Evolutionary conservation across 2,888 invertebrate genomes (phyloP), one percentile per base, ranked within the genome.

Genomic region (Metellina segmentata): DNA sequence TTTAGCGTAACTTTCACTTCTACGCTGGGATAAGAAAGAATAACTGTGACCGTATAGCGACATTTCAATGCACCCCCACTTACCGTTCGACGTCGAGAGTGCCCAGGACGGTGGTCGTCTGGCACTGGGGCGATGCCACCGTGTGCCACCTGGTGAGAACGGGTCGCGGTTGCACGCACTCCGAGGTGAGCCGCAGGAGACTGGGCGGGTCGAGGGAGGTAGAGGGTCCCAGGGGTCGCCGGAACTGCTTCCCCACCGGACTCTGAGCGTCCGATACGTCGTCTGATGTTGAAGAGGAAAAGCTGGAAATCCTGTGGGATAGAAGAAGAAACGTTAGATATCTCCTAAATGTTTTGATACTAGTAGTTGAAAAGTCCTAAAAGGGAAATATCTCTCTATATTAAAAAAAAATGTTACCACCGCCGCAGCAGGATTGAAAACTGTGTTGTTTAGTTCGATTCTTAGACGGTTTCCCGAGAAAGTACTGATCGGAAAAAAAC

Each of bases 101-200:
- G 4, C 87, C 83, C 4, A 81, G 82, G 0, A 90, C 85, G 9
- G 86, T 61, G 0, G 91, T 88, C n/a, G 92, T 88, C 51, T 88
- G 93, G 16, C 79, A 87, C 13, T 90, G 86, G 0, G 92, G 85
- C 6, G 83, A 70, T 8, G 91, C 91, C 7, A 93, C 89, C 6
- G 93, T 91, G 74, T 93, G 91, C 93, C 93, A 93, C 4, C 93
- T 77, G 0, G 93, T 85, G 20, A 93, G 86, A 13, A 48, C 61
- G 0, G 93, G 90, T 52, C 83, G 75, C 7, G 92, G 92, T 19
- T 92, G 92, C 1, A 92, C 88, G 34, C 92, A 88, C 11, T 83
- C 89, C 6, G 88, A 88, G 1, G 85, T 92, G 19, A 88, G 81
- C n/a, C 90, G 69, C n/a, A 90, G 83, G 7, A 88, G 90, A 49